Base-by-base conservation (phyloP, 2,797 vertebrate species). In the Thunnus albacares region DNA sequence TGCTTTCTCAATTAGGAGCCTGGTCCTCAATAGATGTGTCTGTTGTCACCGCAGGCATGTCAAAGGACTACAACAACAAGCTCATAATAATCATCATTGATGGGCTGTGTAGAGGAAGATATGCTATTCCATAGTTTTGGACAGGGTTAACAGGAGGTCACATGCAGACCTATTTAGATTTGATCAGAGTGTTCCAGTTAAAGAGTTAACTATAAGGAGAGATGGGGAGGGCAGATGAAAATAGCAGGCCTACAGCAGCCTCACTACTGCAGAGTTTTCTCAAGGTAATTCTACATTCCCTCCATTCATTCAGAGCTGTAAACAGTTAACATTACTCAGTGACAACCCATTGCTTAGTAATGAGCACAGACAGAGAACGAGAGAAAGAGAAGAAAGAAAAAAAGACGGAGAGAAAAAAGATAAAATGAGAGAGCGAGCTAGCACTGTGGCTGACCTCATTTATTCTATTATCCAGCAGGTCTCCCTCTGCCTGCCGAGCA, bases 391-490 rank as follows among this genome's bases (percentile, higher is more conserved):
- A 62, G 65, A 73, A 51, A 71, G 66, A 3, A 58, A 59, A 58
- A 78, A 65, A 68, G 53, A 70, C 0, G 45, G 28, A 71, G 45
- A 76, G 38, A 75, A 28, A 47, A 47, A 57, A 20, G 33, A 81
- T 0, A 65, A 56, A 77, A 47, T 24, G 58, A 78, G 43, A 66
- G 63, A 56, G 55, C 22, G 47, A 26, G 61, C 10, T 12, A 57
- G 63, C 52, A 66, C 74, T 63, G 73, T 49, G 52, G 30, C 69
- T 90, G 85, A 91, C 84, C 87, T 89, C 59, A 79, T 90, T 85
- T 76, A 77, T 75, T 84, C 55, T 74, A 67, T 89, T 87, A 85
- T 67, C 75, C 86, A 85, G 79, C 82, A 89, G 82, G 77, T 86
- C 82, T 75, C 41, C 45, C 73, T 73, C 78, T 73, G 60, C 71